phyloP scores from a whole-genome alignment of 2,113 vertebrate species.

The Lasiurus borealis region DNA sequence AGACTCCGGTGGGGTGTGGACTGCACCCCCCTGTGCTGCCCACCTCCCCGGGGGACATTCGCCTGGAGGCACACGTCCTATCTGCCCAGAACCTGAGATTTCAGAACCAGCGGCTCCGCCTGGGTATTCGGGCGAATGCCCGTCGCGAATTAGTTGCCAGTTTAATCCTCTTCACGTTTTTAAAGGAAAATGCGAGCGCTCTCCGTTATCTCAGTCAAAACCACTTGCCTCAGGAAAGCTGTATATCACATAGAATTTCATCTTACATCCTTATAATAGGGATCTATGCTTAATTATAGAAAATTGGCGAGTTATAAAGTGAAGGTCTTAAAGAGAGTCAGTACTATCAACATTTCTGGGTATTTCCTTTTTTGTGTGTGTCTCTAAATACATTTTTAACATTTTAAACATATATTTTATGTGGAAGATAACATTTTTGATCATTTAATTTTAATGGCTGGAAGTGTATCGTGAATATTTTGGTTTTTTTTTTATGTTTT shows the following conservation, averaged over 20 bases:
- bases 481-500: not conserved
- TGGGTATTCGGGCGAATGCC: not conserved
- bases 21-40: not conserved
- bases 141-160: not conserved
- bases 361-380: constrained; percentile 32
- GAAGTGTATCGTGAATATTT: not conserved
- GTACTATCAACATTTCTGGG: not conserved
- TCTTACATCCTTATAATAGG: not conserved
- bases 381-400: not conserved
- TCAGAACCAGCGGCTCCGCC: not conserved
- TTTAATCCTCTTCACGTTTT: constrained; percentile 1
- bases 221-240: not conserved
- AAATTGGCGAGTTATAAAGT: not conserved
- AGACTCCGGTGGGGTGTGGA: not conserved
- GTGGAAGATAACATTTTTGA: constrained; percentile 18
- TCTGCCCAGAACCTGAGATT: not conserved
- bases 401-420: not conserved
- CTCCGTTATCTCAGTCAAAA: constrained; percentile 39
- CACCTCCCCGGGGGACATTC: not conserved
- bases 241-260: not conserved
- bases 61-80: not conserved
- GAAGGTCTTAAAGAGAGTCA: constrained; percentile 20
- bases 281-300: constrained; percentile 10
- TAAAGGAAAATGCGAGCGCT: constrained; percentile 39
- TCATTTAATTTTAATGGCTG: constrained; percentile 26